Conservation (phyloP, 1,140 invertebrate species). For the Brachionus sp. region DNA sequence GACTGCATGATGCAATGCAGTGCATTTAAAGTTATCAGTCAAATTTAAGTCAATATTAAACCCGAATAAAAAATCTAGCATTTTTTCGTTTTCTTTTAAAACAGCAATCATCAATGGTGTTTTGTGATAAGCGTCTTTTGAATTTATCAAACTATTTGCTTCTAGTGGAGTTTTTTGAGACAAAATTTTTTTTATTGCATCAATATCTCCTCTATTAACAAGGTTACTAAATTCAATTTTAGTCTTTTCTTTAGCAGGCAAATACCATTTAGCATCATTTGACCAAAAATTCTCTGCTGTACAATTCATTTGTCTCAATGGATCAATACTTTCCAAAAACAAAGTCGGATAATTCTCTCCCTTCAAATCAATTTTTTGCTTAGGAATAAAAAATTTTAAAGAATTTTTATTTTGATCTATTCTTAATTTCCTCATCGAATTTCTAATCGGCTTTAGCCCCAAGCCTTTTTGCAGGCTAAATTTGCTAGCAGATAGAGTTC, state of each 20-base stretch:
- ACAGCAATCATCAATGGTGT: slow-evolving; percentile 27
- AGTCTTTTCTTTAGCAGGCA: neutral
- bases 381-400: neutral
- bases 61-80: neutral
- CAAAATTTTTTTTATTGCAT: neutral
- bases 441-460: neutral
- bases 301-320: neutral
- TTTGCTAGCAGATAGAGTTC: neutral
- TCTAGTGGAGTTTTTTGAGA: neutral
- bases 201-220: neutral
- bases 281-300: neutral
- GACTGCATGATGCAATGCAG: neutral
- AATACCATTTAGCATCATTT: slow-evolving; percentile 31
- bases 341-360: neutral
- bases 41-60: neutral
- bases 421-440: neutral
- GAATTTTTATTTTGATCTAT: neutral
- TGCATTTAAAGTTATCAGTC: slow-evolving; percentile 24
- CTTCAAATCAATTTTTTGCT: neutral
- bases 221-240: slow-evolving; percentile 3
- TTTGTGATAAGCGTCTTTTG: neutral
- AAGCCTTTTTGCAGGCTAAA: neutral
- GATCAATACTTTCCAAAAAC: neutral
- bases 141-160: neutral
- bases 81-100: neutral